phyloP scores from a whole-genome alignment of 1,140 invertebrate genomes.

The Drosophila gunungcola region DNA sequence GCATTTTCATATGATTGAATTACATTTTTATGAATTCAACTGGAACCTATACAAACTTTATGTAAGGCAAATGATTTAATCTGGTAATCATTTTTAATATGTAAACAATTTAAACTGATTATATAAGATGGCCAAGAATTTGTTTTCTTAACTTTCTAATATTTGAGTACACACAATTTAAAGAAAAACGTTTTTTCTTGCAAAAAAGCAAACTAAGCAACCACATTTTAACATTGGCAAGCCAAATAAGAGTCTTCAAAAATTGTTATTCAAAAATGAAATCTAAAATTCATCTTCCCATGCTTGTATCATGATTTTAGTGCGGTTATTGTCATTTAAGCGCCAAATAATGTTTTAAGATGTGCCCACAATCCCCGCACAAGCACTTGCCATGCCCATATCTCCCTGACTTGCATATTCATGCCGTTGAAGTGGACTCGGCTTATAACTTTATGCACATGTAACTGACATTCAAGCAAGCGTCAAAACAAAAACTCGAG shows the following conservation, averaged over 20 bases:
- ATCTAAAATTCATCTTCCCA: background rate
- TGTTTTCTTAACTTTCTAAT: no score
- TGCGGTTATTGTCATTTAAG: conserved; percentile 17
- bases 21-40: background rate
- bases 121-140: no score
- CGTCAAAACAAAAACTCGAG: conserved; percentile 62
- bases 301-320: conserved; percentile 32
- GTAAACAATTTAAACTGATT: no score
- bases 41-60: background rate
- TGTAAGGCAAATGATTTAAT: no score
- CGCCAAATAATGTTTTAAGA: conserved; percentile 27
- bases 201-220: background rate
- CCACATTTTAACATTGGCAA: no score
- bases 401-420: conserved; percentile 48
- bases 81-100: no score
- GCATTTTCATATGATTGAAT: background rate
- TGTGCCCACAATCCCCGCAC: background rate
- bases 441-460: conserved; percentile 68
- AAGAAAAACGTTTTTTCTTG: background rate
- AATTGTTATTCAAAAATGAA: no score
- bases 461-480: conserved; percentile 66
- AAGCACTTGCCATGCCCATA: conserved; percentile 9
- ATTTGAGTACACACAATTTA: no score
- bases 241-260: no score
- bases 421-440: conserved; percentile 47